Evolutionary conservation across 2,888 invertebrate species (phyloP), one percentile per base, ranked within the genome.

Genomic region (Pristionchus mayeri): DNA sequence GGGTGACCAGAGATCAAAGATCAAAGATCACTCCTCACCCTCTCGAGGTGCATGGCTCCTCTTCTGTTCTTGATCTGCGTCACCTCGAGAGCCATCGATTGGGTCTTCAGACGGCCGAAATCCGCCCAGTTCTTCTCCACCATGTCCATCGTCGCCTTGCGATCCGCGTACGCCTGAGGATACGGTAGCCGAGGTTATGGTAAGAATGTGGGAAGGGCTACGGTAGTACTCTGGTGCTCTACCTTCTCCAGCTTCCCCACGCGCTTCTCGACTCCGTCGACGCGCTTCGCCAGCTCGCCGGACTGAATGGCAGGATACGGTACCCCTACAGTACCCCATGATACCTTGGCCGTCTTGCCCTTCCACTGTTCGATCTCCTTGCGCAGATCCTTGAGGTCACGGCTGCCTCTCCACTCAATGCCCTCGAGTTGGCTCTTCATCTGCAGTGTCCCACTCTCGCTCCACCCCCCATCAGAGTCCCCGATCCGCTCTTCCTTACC

Each of bases 1-100:
- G n/a, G n/a, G n/a, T 54, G 7, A 13, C 16, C 13, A 18, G 4
- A 54, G 54, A 54, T 54, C 44, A 54, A 54, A 21, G 71, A 11
- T 71, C n/a, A 13, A 24, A 63, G 63, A 34, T 63, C 63, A 27
- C 11, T 11, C 27, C 67, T 34, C n/a, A 71, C 71, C 71, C 24
- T 71, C n/a, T 21, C 24, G n/a, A 71, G 71, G 24, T 71, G 71
- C 0, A 13, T 18, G n/a, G 71, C 71, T 27, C 71, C 71, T 21
- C 71, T 21, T 40, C 71, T 40, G 71, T 44, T 71, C 71, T 71
- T 71, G 71, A 71, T 71, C 71, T 71, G 71, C 21, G 71, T 71
- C 11, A 71, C 24, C 40, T 71, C 71, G 24, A 71, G 71, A 0
- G 71, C 71, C 71, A 71, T 71, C 71, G 71, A 71, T 34, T 71